Evolutionary conservation across 2,888 invertebrate genomes (phyloP).

Genomic region (Himalopsyche japonica): DNA sequence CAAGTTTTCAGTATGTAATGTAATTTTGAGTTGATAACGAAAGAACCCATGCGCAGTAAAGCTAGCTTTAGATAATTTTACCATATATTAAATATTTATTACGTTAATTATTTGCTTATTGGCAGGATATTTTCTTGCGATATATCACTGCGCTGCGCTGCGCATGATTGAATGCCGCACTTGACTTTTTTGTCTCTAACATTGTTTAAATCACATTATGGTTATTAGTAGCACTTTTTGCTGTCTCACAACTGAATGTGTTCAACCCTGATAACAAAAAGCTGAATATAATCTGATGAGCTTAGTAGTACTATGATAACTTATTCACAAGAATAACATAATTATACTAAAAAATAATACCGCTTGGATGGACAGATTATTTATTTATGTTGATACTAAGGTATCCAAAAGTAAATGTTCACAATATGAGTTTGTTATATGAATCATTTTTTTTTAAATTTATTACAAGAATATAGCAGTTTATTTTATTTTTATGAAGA

Average conservation of each 20-base stretch:
- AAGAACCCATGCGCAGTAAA: background rate
- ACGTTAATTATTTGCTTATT: background rate
- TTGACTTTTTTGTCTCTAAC: background rate
- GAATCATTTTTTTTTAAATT: background rate
- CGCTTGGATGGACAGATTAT: too few species aligned
- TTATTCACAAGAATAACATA: too few species aligned
- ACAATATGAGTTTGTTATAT: too few species aligned
- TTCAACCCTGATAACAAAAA: too few species aligned
- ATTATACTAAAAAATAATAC: too few species aligned
- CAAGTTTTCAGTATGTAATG: background rate
- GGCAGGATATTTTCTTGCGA: background rate
- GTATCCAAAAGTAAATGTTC: too few species aligned
- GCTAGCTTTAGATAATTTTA: background rate
- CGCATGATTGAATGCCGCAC: background rate
- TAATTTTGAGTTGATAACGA: background rate
- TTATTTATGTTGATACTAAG: too few species aligned
- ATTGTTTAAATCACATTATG: background rate
- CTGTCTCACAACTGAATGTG: too few species aligned
- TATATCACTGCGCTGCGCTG: background rate
- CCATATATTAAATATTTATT: background rate
- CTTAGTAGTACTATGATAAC: too few species aligned
- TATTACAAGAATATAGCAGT: conserved; percentile 3
- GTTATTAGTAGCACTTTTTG: background rate
- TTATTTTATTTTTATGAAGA: background rate
- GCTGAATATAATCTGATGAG: too few species aligned